Conservation (phyloP, 2,113 vertebrate species). For the Cryptotis parvus region DNA sequence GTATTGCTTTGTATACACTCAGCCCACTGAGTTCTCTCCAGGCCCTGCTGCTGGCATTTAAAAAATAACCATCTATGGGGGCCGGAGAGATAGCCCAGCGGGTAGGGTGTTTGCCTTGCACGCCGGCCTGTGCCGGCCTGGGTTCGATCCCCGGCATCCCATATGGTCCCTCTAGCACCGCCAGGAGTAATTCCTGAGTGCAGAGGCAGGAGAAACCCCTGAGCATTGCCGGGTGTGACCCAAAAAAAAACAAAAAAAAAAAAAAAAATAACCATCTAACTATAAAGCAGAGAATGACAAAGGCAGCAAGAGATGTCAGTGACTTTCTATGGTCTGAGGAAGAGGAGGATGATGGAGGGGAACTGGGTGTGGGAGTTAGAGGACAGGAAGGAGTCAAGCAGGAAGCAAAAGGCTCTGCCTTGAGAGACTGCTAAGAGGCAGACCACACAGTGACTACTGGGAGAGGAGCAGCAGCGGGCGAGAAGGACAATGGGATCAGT, state of each 20-base stretch:
- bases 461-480: neutral
- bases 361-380: neutral
- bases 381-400: neutral
- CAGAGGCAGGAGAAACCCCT: too few species aligned
- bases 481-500: conserved; percentile 44
- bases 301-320: neutral
- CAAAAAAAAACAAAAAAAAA: too few species aligned
- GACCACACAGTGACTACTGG: neutral
- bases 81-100: too few species aligned
- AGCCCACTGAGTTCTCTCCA: too few species aligned
- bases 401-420: neutral
- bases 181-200: too few species aligned
- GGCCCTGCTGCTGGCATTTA: neutral
- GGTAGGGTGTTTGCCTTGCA: too few species aligned
- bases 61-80: too few species aligned
- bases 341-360: neutral
- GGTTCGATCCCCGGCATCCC: too few species aligned
- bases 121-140: too few species aligned
- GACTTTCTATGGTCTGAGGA: neutral
- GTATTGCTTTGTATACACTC: too few species aligned
- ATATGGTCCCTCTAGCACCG: too few species aligned
- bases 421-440: neutral
- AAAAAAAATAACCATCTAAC: neutral
- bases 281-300: neutral
- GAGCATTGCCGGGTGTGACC: too few species aligned